Conservation (phyloP, 2,888 invertebrate species). For the Antheraea assamensis region DNA sequence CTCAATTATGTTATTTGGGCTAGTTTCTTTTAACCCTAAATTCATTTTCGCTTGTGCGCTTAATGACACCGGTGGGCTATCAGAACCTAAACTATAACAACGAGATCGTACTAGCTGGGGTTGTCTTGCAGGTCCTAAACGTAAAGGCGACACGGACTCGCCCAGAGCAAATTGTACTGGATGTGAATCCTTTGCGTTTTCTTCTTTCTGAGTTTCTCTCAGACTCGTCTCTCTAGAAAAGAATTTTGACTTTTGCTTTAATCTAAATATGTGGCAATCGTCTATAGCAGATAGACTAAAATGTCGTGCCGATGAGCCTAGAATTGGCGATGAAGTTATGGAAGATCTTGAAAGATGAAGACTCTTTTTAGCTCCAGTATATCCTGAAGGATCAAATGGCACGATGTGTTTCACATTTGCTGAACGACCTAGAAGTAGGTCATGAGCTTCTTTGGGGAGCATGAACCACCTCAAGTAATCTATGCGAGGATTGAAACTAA, state of each 20-base stretch:
- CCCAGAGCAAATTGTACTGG: conserved; percentile 87
- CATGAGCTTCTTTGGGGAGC: conserved; percentile 93
- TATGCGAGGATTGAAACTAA: conserved; percentile 86
- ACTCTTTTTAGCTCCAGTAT: conserved; percentile 78
- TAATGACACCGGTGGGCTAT: conserved; percentile 77
- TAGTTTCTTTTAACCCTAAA: conserved; percentile 82
- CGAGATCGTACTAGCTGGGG: conserved; percentile 70
- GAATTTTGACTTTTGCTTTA: conserved; percentile 73
- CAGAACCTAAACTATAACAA: conserved; percentile 86
- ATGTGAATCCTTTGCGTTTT: conserved; percentile 47
- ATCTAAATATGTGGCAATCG: conserved; percentile 75
- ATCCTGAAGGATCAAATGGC: conserved; percentile 87
- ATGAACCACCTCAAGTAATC: conserved; percentile 93
- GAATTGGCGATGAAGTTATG: conserved; percentile 72
- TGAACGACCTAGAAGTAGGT: conserved; percentile 87
- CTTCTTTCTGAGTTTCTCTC: conserved; percentile 70
- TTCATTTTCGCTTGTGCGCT: conserved; percentile 85
- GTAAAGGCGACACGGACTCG: conserved; percentile 82
- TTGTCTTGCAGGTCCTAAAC: conserved; percentile 54
- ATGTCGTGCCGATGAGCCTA: conserved; percentile 84
- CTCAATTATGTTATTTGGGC: conserved; percentile 63
- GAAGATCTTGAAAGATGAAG: conserved; percentile 62
- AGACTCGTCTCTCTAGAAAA: conserved; percentile 73
- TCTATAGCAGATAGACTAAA: conserved; percentile 87
- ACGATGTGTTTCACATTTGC: conserved; percentile 89